phyloP scores from a whole-genome alignment of 2,113 vertebrate species.

The Tautogolabrus adspersus region DNA sequence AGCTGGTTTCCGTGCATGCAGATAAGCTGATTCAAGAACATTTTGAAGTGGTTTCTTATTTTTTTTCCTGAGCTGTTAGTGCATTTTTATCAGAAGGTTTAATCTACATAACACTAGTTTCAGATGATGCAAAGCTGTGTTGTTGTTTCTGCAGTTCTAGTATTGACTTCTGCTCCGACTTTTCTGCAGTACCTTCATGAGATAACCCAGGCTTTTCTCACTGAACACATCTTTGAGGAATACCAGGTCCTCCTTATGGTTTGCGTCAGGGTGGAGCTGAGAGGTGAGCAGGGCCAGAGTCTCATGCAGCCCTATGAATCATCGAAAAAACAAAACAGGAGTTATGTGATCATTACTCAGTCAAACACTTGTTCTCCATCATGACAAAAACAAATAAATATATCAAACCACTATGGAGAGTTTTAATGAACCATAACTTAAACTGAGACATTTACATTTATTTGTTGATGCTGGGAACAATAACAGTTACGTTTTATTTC shows the following conservation, averaged over 20 bases:
- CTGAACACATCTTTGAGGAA: constrained; percentile 94
- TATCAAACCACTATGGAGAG: neutral
- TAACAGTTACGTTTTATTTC: no score
- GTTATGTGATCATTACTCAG: neutral
- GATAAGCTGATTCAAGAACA: no score
- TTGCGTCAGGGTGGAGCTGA: constrained; percentile 93
- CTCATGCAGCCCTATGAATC: constrained; percentile 89
- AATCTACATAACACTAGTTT: neutral
- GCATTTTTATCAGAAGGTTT: no score
- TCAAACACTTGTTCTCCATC: neutral
- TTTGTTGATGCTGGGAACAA: no score
- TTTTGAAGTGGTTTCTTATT: no score
- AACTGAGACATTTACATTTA: no score
- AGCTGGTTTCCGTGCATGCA: no score
- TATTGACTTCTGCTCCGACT: neutral
- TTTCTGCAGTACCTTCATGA: constrained; percentile 89
- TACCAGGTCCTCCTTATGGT: constrained; percentile 92
- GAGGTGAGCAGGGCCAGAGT: constrained; percentile 93
- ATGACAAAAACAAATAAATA: neutral
- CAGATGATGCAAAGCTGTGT: neutral
- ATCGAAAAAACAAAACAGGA: neutral
- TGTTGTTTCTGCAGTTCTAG: no score
- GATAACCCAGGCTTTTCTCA: constrained; percentile 90
- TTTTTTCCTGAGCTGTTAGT: no score
- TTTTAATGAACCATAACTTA: no score